Evolutionary conservation across 2,888 invertebrate genomes (phyloP), one percentile per base, ranked within the genome.

Genomic region (Drosophila recens): DNA sequence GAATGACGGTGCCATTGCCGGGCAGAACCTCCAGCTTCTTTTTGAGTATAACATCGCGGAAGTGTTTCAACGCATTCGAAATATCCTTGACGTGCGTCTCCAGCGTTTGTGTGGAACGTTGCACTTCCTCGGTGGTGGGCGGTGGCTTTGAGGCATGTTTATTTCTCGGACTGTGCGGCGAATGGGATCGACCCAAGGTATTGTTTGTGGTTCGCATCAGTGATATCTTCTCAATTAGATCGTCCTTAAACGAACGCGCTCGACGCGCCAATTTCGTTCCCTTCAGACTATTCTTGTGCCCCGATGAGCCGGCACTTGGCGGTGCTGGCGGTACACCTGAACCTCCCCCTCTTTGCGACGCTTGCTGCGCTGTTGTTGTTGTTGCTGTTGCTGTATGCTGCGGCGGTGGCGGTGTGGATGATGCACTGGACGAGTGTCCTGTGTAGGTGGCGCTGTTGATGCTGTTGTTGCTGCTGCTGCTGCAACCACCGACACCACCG

Each of bases 1-100:
- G 94, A 75, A 98, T 97, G 89, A 98, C 96, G 54, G 98, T 98
- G 74, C 98, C 98, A 93, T 98, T 97, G 75, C 97, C 98, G 3
- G 98, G 97, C 85, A 98, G 94, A 95, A 98, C 97, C 94, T 98
- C 97, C 90, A 97, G 94, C 93, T 97, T 98, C 93, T 97, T 96
- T 93, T 97, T 98, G 71, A 96, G 95, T 81, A 98, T 97, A 72
- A 98, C 98, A 94, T 98, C 98, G 87, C 97, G 95, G 93, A 98
- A 97, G 93, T 98, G 98, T 91, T 96, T 96, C 80, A 98, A 93
- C 49, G 96, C 96, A 90, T 96, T 94, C 90, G 95, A 95, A 66
- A 96, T 95, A 93, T 95, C 95, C 93, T 95, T 95, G 91, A 96
- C 96, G 93, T 96, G 96, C 89, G 95, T 94, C 93, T 96, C 96